phyloP scores from a whole-genome alignment of 1,140 invertebrate species.

The Aphis craccivora region DNA sequence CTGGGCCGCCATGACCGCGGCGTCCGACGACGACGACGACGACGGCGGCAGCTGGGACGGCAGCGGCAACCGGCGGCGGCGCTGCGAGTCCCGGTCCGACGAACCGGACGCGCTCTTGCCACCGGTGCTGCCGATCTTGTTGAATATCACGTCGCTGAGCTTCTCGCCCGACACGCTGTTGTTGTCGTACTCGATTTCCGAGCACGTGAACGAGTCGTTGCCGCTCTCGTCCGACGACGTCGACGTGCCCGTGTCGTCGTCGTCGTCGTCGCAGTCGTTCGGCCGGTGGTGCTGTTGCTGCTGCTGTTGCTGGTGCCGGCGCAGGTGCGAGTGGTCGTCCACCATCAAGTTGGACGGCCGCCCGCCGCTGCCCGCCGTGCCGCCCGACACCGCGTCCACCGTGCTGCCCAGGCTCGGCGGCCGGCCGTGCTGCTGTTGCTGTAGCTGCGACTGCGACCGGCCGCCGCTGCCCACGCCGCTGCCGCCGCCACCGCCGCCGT shows the following conservation, averaged over 20 bases:
- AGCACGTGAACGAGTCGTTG: slow-evolving; percentile 97
- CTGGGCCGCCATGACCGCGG: slow-evolving; percentile 25
- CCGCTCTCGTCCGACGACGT: slow-evolving; percentile 93
- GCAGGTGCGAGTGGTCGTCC: slow-evolving; percentile 63
- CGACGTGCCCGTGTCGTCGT: slow-evolving; percentile 74
- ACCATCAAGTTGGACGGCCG: slow-evolving; percentile 62
- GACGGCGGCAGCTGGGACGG: slow-evolving; percentile 59
- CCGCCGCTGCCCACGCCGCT: slow-evolving; percentile 81
- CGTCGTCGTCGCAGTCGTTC: slow-evolving; percentile 63
- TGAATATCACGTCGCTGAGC: slow-evolving; percentile 72
- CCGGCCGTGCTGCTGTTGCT: slow-evolving; percentile 67
- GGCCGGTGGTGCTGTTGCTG: slow-evolving; percentile 72
- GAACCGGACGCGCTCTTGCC: slow-evolving; percentile 65
- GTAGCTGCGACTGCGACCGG: slow-evolving; percentile 66
- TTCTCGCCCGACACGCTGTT: slow-evolving; percentile 83
- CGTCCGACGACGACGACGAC: slow-evolving; percentile 59
- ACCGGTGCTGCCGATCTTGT: slow-evolving; percentile 69
- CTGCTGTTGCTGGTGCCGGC: slow-evolving; percentile 61
- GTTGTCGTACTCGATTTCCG: slow-evolving; percentile 94
- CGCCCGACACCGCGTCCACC: slow-evolving; percentile 89
- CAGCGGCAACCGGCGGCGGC: slow-evolving; percentile 60
- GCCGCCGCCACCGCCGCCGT: slow-evolving; percentile 78
- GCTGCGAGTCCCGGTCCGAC: slow-evolving; percentile 54
- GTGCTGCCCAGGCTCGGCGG: slow-evolving; percentile 91
- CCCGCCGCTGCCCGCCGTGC: slow-evolving; percentile 78